phyloP scores from a whole-genome alignment of 2,113 vertebrate species.

The Calypte anna region DNA sequence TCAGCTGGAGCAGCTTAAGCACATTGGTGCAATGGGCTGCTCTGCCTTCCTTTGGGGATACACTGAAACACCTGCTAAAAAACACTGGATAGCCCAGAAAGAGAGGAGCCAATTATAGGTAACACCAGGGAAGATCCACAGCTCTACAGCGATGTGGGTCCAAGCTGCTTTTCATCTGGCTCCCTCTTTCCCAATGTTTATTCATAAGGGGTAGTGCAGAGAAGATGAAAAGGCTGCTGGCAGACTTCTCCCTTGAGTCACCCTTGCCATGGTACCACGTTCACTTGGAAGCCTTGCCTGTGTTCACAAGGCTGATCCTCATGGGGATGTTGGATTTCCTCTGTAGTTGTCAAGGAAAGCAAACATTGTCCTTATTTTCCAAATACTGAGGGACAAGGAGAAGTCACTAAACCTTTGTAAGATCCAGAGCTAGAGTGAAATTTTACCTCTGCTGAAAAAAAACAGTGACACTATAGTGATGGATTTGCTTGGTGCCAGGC shows the following conservation, averaged over 20 bases:
- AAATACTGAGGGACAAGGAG: neutral
- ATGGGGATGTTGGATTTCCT: accelerated
- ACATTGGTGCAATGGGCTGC: neutral
- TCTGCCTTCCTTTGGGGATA: neutral
- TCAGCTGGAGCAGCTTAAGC: neutral
- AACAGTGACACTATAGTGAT: accelerated
- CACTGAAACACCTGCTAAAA: neutral
- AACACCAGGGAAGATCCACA: neutral
- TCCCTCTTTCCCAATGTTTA: neutral
- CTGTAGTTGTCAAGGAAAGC: neutral
- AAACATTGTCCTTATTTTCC: neutral
- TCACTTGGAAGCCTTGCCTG: neutral
- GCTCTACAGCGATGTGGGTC: neutral
- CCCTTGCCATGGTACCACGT: neutral
- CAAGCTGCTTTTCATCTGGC: neutral
- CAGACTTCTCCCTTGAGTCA: neutral
- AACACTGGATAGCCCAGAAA: neutral
- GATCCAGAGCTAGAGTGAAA: neutral
- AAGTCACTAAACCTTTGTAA: neutral
- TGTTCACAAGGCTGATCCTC: neutral
- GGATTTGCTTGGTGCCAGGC: neutral
- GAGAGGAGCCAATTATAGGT: neutral
- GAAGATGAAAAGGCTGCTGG: constrained; percentile 21
- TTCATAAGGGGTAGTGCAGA: neutral
- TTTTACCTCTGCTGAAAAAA: neutral